Conservation (phyloP, 2,888 invertebrate species). For the Lasioglossum morio region DNA sequence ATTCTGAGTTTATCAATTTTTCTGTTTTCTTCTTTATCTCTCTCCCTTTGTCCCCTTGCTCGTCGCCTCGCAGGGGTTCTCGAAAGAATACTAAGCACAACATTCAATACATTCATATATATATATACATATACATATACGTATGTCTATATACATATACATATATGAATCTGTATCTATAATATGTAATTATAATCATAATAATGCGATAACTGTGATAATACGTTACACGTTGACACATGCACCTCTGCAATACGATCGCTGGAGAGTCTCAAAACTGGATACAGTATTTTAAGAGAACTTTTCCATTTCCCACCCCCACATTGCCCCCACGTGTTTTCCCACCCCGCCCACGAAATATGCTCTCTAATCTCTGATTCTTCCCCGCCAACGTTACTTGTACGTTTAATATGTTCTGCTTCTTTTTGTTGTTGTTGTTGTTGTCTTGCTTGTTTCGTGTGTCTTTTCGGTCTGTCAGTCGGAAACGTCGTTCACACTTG, state of each 20-base stretch:
- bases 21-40: constrained; percentile 65
- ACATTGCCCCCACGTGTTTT: constrained; percentile 1
- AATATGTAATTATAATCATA: constrained; percentile 65
- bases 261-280: constrained; percentile 20
- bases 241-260: constrained; percentile 48
- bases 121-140: constrained; percentile 7
- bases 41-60: constrained; percentile 62
- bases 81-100: constrained; percentile 81
- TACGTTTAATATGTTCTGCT: not conserved
- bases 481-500: constrained; percentile 35
- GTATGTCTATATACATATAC: constrained; percentile 31
- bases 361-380: not conserved
- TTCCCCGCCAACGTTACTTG: not conserved
- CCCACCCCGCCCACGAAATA: constrained; percentile 20
- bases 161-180: constrained; percentile 38
- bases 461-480: constrained; percentile 57
- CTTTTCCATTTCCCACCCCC: constrained; percentile 20
- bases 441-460: constrained; percentile 19
- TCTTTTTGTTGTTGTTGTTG: not conserved
- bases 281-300: not conserved
- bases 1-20: constrained; percentile 68
- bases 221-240: constrained; percentile 60
- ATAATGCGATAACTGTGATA: constrained; percentile 76
- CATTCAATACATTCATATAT: constrained; percentile 76
- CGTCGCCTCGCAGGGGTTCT: constrained; percentile 69